Conservation (phyloP, 2,888 invertebrate genomes). For the Nomada goodeniana region DNA sequence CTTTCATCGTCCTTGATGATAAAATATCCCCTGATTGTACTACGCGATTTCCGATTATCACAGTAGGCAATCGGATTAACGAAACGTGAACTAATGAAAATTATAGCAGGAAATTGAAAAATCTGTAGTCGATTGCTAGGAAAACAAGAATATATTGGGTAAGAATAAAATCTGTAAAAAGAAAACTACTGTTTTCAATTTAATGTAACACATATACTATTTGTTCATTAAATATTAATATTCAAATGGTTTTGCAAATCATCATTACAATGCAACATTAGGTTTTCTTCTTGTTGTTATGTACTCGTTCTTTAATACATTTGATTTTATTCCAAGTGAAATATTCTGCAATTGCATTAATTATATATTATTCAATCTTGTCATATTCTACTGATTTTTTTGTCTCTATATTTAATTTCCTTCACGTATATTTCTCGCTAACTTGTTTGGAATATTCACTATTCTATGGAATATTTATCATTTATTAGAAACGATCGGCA, state of each 20-base stretch:
- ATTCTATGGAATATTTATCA: not conserved
- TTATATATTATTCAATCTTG: no score
- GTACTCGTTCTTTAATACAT: no score
- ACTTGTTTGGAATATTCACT: no score
- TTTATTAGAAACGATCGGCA: not conserved
- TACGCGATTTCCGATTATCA: constrained; percentile 45
- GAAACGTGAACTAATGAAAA: constrained; percentile 26
- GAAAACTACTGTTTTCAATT: no score
- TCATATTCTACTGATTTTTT: no score
- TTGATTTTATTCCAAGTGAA: no score
- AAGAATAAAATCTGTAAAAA: not conserved
- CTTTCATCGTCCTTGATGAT: constrained; percentile 32
- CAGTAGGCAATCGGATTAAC: constrained; percentile 48
- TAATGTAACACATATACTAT: no score
- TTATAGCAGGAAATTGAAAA: constrained; percentile 24
- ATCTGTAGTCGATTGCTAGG: constrained; percentile 2
- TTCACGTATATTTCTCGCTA: no score
- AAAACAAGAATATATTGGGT: not conserved
- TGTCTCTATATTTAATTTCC: no score
- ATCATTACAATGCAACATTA: not conserved
- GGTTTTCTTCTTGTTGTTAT: not conserved
- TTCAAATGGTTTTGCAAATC: not conserved
- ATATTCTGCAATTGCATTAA: no score
- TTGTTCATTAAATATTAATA: not conserved
- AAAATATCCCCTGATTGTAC: constrained; percentile 50